Percentiles rank a stretch among this genome's conserved stretches.
Evolutionary conservation across 2,113 vertebrate species (phyloP).

Genomic region (Nipponia nippon): DNA sequence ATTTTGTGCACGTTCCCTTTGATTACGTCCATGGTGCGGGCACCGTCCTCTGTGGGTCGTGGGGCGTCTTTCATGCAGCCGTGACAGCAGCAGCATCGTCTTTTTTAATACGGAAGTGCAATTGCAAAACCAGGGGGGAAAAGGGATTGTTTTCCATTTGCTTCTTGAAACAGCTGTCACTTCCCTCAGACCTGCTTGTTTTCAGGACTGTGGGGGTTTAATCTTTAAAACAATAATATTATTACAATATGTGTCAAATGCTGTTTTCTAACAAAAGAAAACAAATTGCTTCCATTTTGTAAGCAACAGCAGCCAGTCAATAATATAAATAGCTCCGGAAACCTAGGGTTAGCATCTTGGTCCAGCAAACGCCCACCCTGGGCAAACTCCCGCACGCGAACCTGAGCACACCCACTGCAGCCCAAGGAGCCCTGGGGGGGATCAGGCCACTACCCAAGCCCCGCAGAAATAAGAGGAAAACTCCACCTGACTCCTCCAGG

Average conservation of each 20-base stretch:
- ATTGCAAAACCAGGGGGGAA: neutral
- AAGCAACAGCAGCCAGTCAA: neutral
- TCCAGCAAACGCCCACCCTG: rapidly evolving
- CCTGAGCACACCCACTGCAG: rapidly evolving
- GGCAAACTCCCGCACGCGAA: neutral
- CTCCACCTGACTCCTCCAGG: neutral
- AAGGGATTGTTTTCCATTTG: neutral
- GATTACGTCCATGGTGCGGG: rapidly evolving
- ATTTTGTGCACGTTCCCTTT: neutral
- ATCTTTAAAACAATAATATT: neutral
- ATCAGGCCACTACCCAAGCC: neutral
- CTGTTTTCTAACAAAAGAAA: neutral
- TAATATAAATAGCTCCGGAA: neutral
- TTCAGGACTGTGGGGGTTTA: neutral
- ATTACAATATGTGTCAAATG: neutral
- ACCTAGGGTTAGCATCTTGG: neutral
- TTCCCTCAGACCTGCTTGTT: neutral
- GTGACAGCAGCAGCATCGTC: neutral
- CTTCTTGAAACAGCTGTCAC: neutral
- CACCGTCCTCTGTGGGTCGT: neutral
- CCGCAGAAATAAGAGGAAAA: neutral
- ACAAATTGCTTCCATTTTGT: neutral
- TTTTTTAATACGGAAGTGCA: neutral
- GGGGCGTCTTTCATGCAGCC: neutral
- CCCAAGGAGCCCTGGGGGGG: neutral